Percentiles rank a stretch among this genome's conserved stretches.
Evolutionary conservation across 1,140 invertebrate genomes (phyloP).

Genomic region (Lucilia sericata): DNA sequence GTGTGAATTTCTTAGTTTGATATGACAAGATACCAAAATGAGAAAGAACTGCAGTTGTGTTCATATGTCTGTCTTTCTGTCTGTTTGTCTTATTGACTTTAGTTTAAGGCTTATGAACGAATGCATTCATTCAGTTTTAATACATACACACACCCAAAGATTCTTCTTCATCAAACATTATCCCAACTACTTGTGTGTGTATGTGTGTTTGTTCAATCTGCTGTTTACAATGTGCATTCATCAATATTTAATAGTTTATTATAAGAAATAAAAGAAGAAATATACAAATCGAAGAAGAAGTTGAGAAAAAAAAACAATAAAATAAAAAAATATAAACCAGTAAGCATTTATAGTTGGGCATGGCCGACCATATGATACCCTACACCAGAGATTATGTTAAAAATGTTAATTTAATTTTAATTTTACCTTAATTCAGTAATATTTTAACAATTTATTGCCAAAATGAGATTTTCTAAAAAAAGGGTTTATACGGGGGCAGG

Average conservation of each 20-base stretch:
- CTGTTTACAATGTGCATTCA: conserved; percentile 47
- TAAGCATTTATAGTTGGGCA: too few species aligned
- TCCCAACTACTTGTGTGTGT: neutral
- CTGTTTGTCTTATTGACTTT: conserved; percentile 30
- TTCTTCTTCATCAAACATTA: neutral
- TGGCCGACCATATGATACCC: too few species aligned
- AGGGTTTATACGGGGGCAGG: too few species aligned
- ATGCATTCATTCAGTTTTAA: neutral
- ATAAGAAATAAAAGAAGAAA: conserved; percentile 45
- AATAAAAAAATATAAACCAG: conserved; percentile 4
- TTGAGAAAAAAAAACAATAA: neutral
- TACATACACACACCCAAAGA: neutral
- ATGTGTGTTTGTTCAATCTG: conserved; percentile 41
- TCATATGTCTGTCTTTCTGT: neutral
- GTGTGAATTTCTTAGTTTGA: conserved; percentile 20
- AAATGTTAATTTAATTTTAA: too few species aligned
- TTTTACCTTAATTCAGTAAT: too few species aligned
- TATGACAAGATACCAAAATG: neutral
- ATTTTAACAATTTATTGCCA: too few species aligned
- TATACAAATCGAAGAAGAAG: conserved; percentile 26
- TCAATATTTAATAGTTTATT: conserved; percentile 65
- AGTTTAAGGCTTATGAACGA: neutral
- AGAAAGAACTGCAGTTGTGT: conserved; percentile 32
- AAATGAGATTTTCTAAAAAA: too few species aligned
- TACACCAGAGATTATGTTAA: too few species aligned